A percentile compares a stretch with the other conserved stretches of the same genome.
phyloP scores from a whole-genome alignment of 2,888 invertebrate genomes.

The Athripsodes cinereus region DNA sequence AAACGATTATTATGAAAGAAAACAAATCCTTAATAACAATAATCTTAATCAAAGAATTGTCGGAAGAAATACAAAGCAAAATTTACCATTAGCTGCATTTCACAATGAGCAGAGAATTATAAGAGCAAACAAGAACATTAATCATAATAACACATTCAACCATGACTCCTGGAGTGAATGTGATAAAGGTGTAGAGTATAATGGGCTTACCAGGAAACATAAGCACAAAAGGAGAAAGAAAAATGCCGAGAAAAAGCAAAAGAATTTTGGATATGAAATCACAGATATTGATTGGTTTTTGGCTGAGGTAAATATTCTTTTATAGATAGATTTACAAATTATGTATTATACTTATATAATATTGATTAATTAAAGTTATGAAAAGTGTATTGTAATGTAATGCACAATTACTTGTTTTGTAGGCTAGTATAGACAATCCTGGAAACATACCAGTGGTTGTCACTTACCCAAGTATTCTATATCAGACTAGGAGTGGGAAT shows the following conservation, averaged over 20 bases:
- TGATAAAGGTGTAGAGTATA: slow-evolving; percentile 14
- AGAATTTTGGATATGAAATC: slow-evolving; percentile 71
- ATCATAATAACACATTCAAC: slow-evolving; percentile 1
- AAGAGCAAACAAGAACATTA: slow-evolving; percentile 9
- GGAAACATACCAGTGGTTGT: slow-evolving; percentile 82
- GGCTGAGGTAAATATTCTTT: slow-evolving; percentile 52
- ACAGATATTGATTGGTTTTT: slow-evolving; percentile 73
- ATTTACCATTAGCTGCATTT: slow-evolving; percentile 1
- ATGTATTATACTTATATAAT: neutral
- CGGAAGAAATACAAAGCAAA: slow-evolving; percentile 30
- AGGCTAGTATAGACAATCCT: slow-evolving; percentile 73
- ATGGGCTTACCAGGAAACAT: slow-evolving; percentile 33
- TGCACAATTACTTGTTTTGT: slow-evolving; percentile 30
- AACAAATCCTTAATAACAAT: slow-evolving; percentile 18
- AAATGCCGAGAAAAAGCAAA: slow-evolving; percentile 35
- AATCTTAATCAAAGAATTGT: slow-evolving; percentile 33
- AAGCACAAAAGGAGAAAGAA: slow-evolving; percentile 42
- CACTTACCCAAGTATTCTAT: slow-evolving; percentile 65
- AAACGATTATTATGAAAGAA: slow-evolving; percentile 22
- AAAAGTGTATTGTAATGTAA: neutral
- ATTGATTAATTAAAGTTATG: neutral
- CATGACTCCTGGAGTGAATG: slow-evolving; percentile 26
- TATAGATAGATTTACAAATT: no score
- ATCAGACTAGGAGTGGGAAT: slow-evolving; percentile 66
- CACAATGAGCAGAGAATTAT: neutral